Conservation (phyloP, 2,113 vertebrate genomes). For the Leptocoma aspasia region DNA sequence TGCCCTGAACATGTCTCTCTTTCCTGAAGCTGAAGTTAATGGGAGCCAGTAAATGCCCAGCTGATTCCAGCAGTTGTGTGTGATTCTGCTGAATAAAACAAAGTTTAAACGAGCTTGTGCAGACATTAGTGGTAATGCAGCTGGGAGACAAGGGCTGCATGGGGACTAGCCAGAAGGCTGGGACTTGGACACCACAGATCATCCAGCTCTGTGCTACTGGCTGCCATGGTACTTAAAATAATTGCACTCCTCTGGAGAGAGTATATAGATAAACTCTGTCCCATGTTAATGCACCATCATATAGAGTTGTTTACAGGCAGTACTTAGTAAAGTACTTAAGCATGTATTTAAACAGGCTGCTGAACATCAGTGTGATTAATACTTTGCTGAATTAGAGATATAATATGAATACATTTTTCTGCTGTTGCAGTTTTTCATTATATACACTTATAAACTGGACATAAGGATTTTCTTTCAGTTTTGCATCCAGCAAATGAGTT, state of each 20-base stretch:
- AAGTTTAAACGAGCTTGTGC: not conserved
- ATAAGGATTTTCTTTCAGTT: constrained; percentile 31
- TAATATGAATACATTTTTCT: constrained; percentile 25
- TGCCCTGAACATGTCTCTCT: not conserved
- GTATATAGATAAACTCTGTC: not conserved
- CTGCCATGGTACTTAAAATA: not conserved
- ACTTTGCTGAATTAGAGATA: constrained; percentile 46
- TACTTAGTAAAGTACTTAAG: constrained; percentile 46
- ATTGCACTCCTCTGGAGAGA: not conserved
- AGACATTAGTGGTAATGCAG: not conserved
- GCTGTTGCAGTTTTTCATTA: constrained; percentile 43
- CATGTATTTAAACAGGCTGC: constrained; percentile 50
- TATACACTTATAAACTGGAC: not conserved
- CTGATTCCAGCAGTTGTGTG: not conserved
- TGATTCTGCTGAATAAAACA: constrained; percentile 25
- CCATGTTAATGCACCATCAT: not conserved
- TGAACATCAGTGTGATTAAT: constrained; percentile 54
- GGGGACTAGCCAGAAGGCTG: not conserved
- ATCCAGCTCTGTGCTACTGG: not conserved
- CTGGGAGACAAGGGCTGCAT: not conserved
- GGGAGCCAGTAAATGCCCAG: not conserved
- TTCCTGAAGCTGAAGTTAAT: not conserved
- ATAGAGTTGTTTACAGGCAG: constrained; percentile 41
- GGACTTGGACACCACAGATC: not conserved
- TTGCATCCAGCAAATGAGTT: constrained; percentile 25